Conservation (phyloP, 2,113 vertebrate genomes). For the Menidia beryllina region DNA sequence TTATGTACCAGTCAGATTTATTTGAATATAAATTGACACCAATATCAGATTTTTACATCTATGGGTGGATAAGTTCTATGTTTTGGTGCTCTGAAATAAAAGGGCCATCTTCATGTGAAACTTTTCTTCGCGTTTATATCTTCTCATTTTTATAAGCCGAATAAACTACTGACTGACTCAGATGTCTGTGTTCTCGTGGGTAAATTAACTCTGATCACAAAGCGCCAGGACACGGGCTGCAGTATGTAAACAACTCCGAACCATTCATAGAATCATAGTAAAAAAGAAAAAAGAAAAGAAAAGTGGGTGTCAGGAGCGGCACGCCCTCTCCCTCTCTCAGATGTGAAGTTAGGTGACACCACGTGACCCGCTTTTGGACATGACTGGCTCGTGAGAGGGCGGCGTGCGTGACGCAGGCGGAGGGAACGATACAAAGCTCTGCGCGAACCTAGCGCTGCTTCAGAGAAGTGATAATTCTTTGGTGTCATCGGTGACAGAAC, state of each 20-base stretch:
- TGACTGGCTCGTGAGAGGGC: conserved; percentile 79
- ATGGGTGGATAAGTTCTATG: too few species aligned
- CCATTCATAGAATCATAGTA: conserved; percentile 74
- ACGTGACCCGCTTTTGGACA: conserved; percentile 66
- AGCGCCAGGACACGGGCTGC: conserved; percentile 23
- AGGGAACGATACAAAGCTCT: conserved; percentile 75
- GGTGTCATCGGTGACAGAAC: background rate
- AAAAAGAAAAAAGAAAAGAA: too few species aligned
- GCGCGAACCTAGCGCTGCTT: conserved; percentile 53
- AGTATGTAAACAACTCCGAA: conserved; percentile 70
- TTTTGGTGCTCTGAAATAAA: too few species aligned
- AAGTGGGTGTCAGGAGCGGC: conserved; percentile 53
- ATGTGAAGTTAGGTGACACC: conserved; percentile 69
- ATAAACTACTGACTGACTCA: background rate
- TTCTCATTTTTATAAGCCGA: background rate
- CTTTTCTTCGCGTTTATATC: background rate
- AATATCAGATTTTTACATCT: too few species aligned
- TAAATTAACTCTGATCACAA: conserved; percentile 14
- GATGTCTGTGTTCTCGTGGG: background rate
- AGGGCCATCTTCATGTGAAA: background rate
- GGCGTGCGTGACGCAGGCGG: conserved; percentile 79
- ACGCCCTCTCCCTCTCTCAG: conserved; percentile 72
- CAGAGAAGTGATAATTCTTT: conserved; percentile 58
- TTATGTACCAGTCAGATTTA: too few species aligned
- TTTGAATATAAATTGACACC: too few species aligned